Evolutionary conservation across 2,888 invertebrate species (phyloP).

Genomic region (Euplagia quadripunctaria): DNA sequence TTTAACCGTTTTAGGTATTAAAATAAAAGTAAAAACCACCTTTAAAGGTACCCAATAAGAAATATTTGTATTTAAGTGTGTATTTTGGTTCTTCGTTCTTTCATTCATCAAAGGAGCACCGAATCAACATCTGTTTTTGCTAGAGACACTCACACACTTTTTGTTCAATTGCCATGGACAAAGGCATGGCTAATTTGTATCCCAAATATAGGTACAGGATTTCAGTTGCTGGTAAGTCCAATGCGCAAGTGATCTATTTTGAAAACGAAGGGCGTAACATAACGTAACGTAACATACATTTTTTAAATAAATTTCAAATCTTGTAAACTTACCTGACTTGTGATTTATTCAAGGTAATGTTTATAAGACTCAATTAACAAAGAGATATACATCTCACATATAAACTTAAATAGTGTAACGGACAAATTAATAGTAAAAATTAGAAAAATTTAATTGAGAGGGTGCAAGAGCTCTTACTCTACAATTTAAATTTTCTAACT

Average conservation of each 20-base stretch:
- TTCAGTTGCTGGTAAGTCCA: background rate
- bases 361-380: background rate
- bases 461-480: too few species aligned
- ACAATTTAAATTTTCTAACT: too few species aligned
- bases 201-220: background rate
- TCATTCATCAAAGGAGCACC: background rate
- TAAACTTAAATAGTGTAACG: too few species aligned
- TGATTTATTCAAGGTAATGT: background rate
- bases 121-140: background rate
- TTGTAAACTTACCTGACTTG: background rate
- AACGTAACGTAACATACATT: background rate
- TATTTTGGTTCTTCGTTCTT: background rate
- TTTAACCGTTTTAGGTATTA: slow-evolving; percentile 12
- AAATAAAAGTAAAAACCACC: background rate
- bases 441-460: too few species aligned
- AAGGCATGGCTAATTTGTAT: background rate
- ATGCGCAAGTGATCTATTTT: background rate
- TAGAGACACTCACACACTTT: too few species aligned
- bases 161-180: background rate
- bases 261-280: background rate
- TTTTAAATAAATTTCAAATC: background rate
- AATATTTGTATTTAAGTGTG: background rate
- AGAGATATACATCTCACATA: background rate
- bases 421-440: too few species aligned
- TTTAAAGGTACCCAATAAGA: background rate